A percentile compares a stretch with the other conserved stretches of the same genome.
Conservation (phyloP, 2,113 vertebrate genomes). For the Shinisaurus crocodilurus region DNA sequence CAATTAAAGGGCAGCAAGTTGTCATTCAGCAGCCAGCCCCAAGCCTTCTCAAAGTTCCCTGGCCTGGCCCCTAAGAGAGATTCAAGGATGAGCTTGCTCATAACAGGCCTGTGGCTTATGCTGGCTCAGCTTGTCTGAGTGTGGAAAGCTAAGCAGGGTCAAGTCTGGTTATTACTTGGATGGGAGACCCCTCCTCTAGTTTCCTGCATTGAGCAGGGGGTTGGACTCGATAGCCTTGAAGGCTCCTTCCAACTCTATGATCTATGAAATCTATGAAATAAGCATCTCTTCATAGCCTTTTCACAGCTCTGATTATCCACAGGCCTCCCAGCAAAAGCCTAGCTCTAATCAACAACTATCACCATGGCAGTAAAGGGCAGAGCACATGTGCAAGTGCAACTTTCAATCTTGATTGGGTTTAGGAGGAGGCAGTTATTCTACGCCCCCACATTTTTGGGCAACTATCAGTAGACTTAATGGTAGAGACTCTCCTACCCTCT, state of each 20-base stretch:
- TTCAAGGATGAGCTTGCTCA: background rate
- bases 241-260: too few species aligned
- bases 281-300: background rate
- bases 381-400: rapidly evolving
- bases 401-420: background rate
- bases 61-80: background rate
- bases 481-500: background rate
- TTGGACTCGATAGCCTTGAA: too few species aligned
- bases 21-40: background rate
- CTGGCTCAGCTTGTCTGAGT: too few species aligned
- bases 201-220: too few species aligned
- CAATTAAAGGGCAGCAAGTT: background rate
- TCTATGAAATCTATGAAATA: too few species aligned
- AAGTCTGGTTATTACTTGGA: too few species aligned
- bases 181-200: too few species aligned
- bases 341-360: background rate
- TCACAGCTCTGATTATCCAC: background rate
- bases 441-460: background rate
- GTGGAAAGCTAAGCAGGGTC: too few species aligned
- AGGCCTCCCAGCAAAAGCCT: background rate
- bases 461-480: background rate
- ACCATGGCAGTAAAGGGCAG: background rate
- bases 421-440: background rate
- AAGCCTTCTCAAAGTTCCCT: background rate
- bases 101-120: too few species aligned